Percentiles rank a stretch among this genome's conserved stretches.
phyloP scores from a whole-genome alignment of 2,888 invertebrate species.

The Nysson spinosus region DNA sequence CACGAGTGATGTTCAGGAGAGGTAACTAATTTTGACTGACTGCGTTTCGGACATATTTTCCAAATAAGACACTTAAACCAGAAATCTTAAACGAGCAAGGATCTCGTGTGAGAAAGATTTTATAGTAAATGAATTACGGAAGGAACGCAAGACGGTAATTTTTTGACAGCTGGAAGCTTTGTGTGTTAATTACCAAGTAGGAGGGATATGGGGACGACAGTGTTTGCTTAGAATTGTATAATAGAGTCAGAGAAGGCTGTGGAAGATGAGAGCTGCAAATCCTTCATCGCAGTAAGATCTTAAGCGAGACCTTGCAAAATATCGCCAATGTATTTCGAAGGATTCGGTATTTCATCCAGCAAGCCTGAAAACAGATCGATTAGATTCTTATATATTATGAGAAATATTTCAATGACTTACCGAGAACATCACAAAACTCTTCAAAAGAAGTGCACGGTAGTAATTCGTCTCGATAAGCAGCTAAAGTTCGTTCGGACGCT shows the following conservation, averaged over 20 bases:
- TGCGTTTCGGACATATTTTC: too few species aligned
- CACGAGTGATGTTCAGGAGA: background rate
- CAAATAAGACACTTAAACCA: too few species aligned
- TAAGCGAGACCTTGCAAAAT: constrained; percentile 78
- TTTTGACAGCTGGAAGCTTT: too few species aligned
- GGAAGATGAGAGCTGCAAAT: background rate
- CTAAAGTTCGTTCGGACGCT: constrained; percentile 89
- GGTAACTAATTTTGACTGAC: too few species aligned
- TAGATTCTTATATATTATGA: background rate
- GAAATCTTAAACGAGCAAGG: too few species aligned
- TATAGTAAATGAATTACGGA: too few species aligned
- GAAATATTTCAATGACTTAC: constrained; percentile 76
- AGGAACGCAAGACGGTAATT: too few species aligned
- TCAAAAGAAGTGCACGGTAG: constrained; percentile 92
- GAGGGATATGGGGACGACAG: too few species aligned
- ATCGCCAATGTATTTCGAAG: constrained; percentile 81
- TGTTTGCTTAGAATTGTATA: too few species aligned
- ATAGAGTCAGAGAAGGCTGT: background rate
- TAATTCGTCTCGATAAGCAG: constrained; percentile 91
- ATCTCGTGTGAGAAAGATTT: too few species aligned
- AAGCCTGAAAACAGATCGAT: constrained; percentile 78
- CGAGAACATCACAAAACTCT: constrained; percentile 96
- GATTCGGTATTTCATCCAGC: constrained; percentile 83
- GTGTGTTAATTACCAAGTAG: too few species aligned
- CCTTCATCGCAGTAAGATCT: background rate